Conservation (phyloP, 1,140 invertebrate species). For the Formica exsecta region DNA sequence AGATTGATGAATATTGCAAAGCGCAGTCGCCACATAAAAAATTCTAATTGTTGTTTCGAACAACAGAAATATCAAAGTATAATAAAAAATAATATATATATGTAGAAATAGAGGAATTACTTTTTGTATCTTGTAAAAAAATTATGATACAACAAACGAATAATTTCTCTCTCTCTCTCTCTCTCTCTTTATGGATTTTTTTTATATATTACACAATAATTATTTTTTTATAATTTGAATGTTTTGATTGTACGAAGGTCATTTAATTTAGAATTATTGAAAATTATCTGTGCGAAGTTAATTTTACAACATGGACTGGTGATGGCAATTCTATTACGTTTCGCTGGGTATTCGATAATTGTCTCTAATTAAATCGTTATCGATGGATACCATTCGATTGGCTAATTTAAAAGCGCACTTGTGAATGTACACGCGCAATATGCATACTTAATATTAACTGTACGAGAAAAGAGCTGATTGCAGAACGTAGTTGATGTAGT, state of each 20-base stretch:
- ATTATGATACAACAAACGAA: neutral
- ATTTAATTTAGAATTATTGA: neutral
- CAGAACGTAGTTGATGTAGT: neutral
- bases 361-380: conserved; percentile 55
- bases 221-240: neutral
- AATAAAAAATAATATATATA: neutral
- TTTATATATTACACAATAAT: neutral
- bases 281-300: neutral
- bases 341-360: conserved; percentile 32
- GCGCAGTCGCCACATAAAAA: neutral
- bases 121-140: neutral
- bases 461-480: conserved; percentile 9
- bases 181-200: neutral
- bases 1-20: conserved; percentile 12
- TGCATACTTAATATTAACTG: conserved; percentile 43
- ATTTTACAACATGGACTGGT: neutral
- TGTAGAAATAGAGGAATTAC: neutral
- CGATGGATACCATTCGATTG: conserved; percentile 3
- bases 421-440: neutral
- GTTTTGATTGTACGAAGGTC: neutral
- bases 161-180: neutral
- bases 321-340: conserved; percentile 24
- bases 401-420: conserved; percentile 42
- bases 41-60: neutral
- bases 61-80: neutral